Percentiles rank a stretch among this genome's conserved stretches.
phyloP scores from a whole-genome alignment of 2,888 invertebrate genomes.

The Mythimna vitellina region DNA sequence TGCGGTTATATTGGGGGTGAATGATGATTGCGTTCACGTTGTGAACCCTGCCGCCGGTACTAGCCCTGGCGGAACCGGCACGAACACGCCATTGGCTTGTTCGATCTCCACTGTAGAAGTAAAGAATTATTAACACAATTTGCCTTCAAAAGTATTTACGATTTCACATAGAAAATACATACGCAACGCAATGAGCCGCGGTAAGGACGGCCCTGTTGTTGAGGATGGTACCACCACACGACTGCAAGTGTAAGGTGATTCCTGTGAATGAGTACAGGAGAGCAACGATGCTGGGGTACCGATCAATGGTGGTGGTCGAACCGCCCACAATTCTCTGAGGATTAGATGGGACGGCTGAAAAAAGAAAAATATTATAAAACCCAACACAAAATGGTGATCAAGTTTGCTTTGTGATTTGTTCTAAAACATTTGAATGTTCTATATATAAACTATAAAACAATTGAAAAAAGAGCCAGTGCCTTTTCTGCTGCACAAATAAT shows the following conservation, averaged over 20 bases:
- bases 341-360: constrained; percentile 55
- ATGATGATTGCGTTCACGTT: constrained; percentile 43
- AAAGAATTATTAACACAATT: neutral
- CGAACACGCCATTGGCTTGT: constrained; percentile 70
- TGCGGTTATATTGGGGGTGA: constrained; percentile 76
- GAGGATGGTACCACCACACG: constrained; percentile 67
- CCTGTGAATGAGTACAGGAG: constrained; percentile 57
- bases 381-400: neutral
- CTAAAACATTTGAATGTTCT: neutral
- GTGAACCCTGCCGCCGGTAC: constrained; percentile 72
- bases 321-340: constrained; percentile 73
- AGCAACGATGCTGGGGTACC: constrained; percentile 56
- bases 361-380: neutral
- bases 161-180: constrained; percentile 9
- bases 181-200: constrained; percentile 61
- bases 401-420: neutral
- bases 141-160: neutral
- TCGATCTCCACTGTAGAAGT: constrained; percentile 66
- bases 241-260: constrained; percentile 43
- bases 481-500: too few species aligned
- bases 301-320: constrained; percentile 62
- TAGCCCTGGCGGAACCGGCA: constrained; percentile 73
- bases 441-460: too few species aligned
- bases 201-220: constrained; percentile 63
- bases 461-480: too few species aligned